phyloP scores from a whole-genome alignment of 2,113 vertebrate species.

The Lota lota region DNA sequence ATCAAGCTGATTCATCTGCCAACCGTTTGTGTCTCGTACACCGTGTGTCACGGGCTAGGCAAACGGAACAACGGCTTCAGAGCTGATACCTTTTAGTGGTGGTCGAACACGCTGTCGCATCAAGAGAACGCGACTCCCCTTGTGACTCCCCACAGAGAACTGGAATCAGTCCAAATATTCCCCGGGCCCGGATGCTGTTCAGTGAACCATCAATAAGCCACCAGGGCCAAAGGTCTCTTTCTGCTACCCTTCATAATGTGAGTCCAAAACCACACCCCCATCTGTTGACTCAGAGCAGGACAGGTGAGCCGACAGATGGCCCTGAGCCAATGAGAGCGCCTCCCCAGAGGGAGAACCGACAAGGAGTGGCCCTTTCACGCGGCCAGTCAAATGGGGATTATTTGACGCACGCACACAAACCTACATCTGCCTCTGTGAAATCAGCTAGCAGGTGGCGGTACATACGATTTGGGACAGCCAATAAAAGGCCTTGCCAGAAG shows the following conservation, averaged over 20 bases:
- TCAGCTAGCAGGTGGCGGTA: constrained; percentile 46
- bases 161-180: too few species aligned
- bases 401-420: constrained; percentile 27
- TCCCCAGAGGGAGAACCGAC: constrained; percentile 49
- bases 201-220: too few species aligned
- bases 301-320: constrained; percentile 28
- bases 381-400: constrained; percentile 70
- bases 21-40: constrained; percentile 27
- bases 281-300: constrained; percentile 45
- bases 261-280: constrained; percentile 43
- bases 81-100: too few species aligned
- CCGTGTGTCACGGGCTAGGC: constrained; percentile 6
- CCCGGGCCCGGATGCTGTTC: too few species aligned
- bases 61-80: background rate
- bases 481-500: constrained; percentile 56
- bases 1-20: constrained; percentile 44
- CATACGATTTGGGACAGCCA: constrained; percentile 47
- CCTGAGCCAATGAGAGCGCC: constrained; percentile 43
- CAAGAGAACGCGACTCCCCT: too few species aligned
- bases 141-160: too few species aligned
- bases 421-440: constrained; percentile 59
- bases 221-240: constrained; percentile 6
- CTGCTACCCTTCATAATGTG: constrained; percentile 24
- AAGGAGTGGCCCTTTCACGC: constrained; percentile 59
- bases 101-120: too few species aligned